A percentile compares a stretch with the other conserved stretches of the same genome.
Evolutionary conservation across 2,888 invertebrate species (phyloP).

Genomic region (Sinelater perroti): DNA sequence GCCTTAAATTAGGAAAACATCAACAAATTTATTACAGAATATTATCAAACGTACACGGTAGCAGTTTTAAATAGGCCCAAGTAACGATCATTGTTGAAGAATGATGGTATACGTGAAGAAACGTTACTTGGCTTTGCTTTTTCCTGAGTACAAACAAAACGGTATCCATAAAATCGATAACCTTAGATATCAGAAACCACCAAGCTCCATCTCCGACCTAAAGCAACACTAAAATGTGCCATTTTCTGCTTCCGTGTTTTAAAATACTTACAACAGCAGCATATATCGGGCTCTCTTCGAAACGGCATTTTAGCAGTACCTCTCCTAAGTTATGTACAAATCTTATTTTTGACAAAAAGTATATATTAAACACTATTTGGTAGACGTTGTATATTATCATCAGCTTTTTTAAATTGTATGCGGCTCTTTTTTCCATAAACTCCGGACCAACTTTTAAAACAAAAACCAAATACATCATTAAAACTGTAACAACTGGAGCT

Average conservation of each 20-base stretch:
- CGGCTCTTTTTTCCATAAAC: slow-evolving; percentile 77
- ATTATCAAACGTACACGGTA: slow-evolving; percentile 68
- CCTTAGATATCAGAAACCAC: slow-evolving; percentile 84
- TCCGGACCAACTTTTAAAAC: slow-evolving; percentile 79
- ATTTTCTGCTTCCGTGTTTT: not conserved
- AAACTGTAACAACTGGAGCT: slow-evolving; percentile 71
- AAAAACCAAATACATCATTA: slow-evolving; percentile 74
- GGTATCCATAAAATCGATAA: slow-evolving; percentile 80
- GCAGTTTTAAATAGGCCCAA: slow-evolving; percentile 81
- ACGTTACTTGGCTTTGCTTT: slow-evolving; percentile 87
- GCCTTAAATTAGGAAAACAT: too few species aligned
- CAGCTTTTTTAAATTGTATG: slow-evolving; percentile 75
- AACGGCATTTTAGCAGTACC: slow-evolving; percentile 37
- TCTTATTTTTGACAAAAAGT: slow-evolving; percentile 64
- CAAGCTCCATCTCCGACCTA: slow-evolving; percentile 74
- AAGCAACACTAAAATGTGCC: slow-evolving; percentile 38
- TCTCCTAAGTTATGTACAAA: slow-evolving; percentile 13
- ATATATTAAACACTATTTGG: slow-evolving; percentile 86
- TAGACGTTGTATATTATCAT: slow-evolving; percentile 86
- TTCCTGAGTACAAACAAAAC: slow-evolving; percentile 91
- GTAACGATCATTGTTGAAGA: slow-evolving; percentile 80
- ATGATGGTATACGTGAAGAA: slow-evolving; percentile 91
- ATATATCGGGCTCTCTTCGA: slow-evolving; percentile 24
- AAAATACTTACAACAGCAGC: slow-evolving; percentile 41
- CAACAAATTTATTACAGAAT: not conserved